Base-by-base conservation (phyloP, 2,113 vertebrate genomes). In the Chascanopsetta lugubris region DNA sequence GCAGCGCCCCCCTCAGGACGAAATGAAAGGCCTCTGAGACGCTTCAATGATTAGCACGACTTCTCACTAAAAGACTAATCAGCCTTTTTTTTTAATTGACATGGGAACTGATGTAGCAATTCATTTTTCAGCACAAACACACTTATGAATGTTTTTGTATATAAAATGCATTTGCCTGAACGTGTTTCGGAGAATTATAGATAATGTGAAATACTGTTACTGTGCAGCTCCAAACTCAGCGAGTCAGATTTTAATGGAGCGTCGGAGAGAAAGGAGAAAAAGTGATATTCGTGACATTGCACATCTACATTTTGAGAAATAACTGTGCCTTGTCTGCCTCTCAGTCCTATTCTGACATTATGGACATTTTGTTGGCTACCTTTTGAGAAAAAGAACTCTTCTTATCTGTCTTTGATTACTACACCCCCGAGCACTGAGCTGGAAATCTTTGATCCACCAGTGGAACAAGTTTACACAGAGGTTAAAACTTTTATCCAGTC, bases 1-100 rank as follows among this genome's bases (percentile, higher is more conserved):
- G 75, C 75, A 88, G 86, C 34, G 79, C 87, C 90, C 79, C 83
- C 86, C 8, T 64, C 81, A 85, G 85, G 86, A 73, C 21, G 34
- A 3, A 18, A 27, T 17, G 21, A 22, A 9, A 32, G 26, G 21
- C 8, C 32, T 43, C 54, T 10, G 7, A 5, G 13, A 36, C 6
- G n/a, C n/a, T n/a, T n/a, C n/a, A n/a, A n/a, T n/a, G n/a, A n/a
- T n/a, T n/a, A n/a, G n/a, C n/a, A n/a, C n/a, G n/a, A n/a, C n/a
- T n/a, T n/a, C n/a, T n/a, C n/a, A n/a, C n/a, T n/a, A n/a, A n/a
- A n/a, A n/a, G n/a, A n/a, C n/a, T n/a, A n/a, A n/a, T n/a, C n/a
- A n/a, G n/a, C n/a, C n/a, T n/a, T n/a, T n/a, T n/a, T n/a, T n/a
- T n/a, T n/a, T n/a, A n/a, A n/a, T n/a, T n/a, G n/a, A n/a, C n/a